Conservation (phyloP, 2,797 vertebrate species). For the Pangasius macronema region DNA sequence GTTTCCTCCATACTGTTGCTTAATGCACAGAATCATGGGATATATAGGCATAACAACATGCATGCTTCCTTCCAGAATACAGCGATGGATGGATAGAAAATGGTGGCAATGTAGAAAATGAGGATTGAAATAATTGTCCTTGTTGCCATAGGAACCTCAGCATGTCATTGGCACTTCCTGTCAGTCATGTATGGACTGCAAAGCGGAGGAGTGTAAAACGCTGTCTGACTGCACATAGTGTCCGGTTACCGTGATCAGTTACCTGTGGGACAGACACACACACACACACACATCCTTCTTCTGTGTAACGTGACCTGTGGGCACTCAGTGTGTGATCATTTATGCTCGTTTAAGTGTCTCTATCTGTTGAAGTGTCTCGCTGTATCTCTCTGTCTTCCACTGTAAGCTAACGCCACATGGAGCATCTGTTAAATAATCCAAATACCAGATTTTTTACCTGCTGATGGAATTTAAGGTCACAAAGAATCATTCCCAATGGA, state of each 20-base stretch:
- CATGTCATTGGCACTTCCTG: slow-evolving; percentile 52
- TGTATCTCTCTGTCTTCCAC: neutral
- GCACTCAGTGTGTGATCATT: slow-evolving; percentile 13
- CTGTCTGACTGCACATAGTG: slow-evolving; percentile 67
- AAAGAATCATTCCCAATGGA: slow-evolving; percentile 24
- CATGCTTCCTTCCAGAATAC: neutral
- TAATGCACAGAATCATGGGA: neutral
- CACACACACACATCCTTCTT: neutral
- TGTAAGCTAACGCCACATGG: neutral
- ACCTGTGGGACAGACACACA: slow-evolving; percentile 13
- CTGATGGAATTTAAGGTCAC: slow-evolving; percentile 37
- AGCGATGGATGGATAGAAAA: neutral
- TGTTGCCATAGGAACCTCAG: slow-evolving; percentile 47
- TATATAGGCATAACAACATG: neutral
- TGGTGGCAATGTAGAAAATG: neutral
- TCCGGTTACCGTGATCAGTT: slow-evolving; percentile 44
- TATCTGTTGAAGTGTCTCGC: neutral
- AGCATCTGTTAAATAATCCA: slow-evolving; percentile 28
- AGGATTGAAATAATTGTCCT: slow-evolving; percentile 3
- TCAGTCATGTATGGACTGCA: neutral
- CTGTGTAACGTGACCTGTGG: slow-evolving; percentile 5
- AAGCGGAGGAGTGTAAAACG: slow-evolving; percentile 68
- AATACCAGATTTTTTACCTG: slow-evolving; percentile 26
- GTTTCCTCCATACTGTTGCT: neutral
- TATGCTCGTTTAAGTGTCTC: slow-evolving; percentile 8